phyloP scores from a whole-genome alignment of 2,797 vertebrate genomes.

The Sebastes variabilis region DNA sequence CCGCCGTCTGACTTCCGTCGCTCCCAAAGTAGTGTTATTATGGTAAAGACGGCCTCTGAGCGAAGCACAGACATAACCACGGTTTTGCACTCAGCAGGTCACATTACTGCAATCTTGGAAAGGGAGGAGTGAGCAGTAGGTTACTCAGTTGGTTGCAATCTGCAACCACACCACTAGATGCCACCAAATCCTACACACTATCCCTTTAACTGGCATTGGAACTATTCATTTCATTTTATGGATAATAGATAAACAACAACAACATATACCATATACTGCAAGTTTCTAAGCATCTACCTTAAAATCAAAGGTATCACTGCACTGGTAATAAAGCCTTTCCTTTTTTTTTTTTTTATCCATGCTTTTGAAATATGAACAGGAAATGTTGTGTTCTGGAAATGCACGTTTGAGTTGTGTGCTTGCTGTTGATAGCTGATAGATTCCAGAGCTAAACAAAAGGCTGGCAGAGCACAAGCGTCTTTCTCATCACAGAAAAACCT shows the following conservation, averaged over 20 bases:
- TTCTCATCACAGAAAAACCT: slow-evolving; percentile 78
- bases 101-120: too few relatives aligned
- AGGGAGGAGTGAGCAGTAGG: too few relatives aligned
- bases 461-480: slow-evolving; percentile 51
- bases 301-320: background rate
- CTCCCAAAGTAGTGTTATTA: too few relatives aligned
- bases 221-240: slow-evolving; percentile 19
- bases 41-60: too few relatives aligned
- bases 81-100: too few relatives aligned
- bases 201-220: slow-evolving; percentile 12
- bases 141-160: too few relatives aligned
- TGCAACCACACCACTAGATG: too few relatives aligned
- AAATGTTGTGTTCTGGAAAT: slow-evolving; percentile 16
- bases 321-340: background rate
- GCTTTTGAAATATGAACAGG: slow-evolving; percentile 5
- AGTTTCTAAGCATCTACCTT: background rate
- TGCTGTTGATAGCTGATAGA: slow-evolving; percentile 66
- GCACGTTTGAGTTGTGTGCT: slow-evolving; percentile 38
- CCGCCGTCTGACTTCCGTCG: too few relatives aligned
- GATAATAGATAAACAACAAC: slow-evolving; percentile 9
- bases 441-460: slow-evolving; percentile 68
- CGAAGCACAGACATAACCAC: too few relatives aligned
- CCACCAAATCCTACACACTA: too few relatives aligned
- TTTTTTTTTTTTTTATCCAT: background rate
- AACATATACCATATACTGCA: background rate